A percentile compares a stretch with the other conserved stretches of the same genome.
Conservation (phyloP, 2,797 vertebrate species). For the Chelmon rostratus region DNA sequence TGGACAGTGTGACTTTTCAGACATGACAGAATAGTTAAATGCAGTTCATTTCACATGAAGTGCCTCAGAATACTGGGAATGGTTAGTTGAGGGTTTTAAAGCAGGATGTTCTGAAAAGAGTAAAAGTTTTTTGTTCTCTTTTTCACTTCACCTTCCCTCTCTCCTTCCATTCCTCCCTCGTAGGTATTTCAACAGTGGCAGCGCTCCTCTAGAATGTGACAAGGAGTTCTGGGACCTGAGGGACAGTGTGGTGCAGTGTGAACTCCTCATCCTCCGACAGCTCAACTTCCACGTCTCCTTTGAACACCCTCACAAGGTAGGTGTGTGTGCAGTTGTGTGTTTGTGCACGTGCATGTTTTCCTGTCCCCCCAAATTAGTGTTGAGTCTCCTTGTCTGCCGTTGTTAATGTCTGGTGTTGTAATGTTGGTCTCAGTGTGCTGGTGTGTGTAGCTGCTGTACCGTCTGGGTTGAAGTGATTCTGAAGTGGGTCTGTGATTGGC, state of each 20-base stretch:
- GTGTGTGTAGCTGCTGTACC: not conserved
- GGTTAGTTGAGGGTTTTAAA: not conserved
- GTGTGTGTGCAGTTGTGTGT: not conserved
- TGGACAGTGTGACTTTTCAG: no score
- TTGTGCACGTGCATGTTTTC: not conserved
- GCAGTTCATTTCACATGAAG: not conserved
- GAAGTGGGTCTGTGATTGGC: not conserved
- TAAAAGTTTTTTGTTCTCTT: no score
- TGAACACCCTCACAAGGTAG: constrained; percentile 91
- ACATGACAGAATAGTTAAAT: no score
- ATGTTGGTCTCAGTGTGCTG: constrained; percentile 10
- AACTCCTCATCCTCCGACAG: constrained; percentile 90
- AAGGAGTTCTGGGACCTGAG: constrained; percentile 91
- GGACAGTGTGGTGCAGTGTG: constrained; percentile 92
- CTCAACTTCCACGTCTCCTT: constrained; percentile 92
- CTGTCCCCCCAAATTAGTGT: constrained; percentile 8
- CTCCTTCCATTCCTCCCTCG: constrained; percentile 15
- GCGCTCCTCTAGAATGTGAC: constrained; percentile 88
- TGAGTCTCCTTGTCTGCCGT: constrained; percentile 24
- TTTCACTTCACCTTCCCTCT: no score
- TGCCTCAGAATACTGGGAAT: not conserved
- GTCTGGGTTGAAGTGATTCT: constrained; percentile 9
- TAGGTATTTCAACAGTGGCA: constrained; percentile 88
- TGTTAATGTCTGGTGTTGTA: constrained; percentile 42
- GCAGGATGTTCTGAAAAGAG: not conserved